Evolutionary conservation across 2,797 vertebrate genomes (phyloP), one percentile per base, ranked within the genome.

Genomic region (Triplophysa yarkandensis): DNA sequence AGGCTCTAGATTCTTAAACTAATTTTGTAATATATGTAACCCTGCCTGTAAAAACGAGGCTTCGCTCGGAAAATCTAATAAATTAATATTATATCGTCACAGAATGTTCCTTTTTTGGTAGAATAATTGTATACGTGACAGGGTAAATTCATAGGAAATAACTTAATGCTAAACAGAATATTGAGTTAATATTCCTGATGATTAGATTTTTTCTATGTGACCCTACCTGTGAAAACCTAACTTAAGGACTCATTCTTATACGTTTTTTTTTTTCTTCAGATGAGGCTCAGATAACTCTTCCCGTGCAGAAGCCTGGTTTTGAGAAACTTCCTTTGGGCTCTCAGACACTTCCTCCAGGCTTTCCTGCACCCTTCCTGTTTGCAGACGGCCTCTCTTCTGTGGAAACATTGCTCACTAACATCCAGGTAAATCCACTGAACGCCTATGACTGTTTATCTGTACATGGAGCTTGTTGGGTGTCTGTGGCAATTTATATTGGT

Each of bases 341-440:
- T 77, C 94, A 93, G 81, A 84, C 92, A 48, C 87, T 95, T 85
- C 90, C 93, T 57, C 86, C 91, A 61, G 91, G 94, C 81, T 95
- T 96, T 61, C 92, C 92, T 0, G 87, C 92, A 6, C 94, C 94
- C 0, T 93, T 95, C 81, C 90, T 95, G 80, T 94, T 95, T 86
- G 93, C 94, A 32, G 95, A 96, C 83, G 94, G 94, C 36, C 87
- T 97, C 72, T 96, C 94, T 2, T 97, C 95, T 1, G 94, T 95
- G 89, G 95, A 96, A 87, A 94, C 94, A 36, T 89, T 97, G 84
- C 91, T 97, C 86, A 95, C 94, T 87, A 97, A 97, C 88, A 94
- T 97, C 87, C 95, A 97, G 95, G 95, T 96, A 91, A 19, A 27
- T 27, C 21, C 25, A 58, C 23, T 74, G 58, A 73, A 74, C 66